Base-by-base conservation (phyloP, 1,140 invertebrate species). In the Drosophila pectinifera region DNA sequence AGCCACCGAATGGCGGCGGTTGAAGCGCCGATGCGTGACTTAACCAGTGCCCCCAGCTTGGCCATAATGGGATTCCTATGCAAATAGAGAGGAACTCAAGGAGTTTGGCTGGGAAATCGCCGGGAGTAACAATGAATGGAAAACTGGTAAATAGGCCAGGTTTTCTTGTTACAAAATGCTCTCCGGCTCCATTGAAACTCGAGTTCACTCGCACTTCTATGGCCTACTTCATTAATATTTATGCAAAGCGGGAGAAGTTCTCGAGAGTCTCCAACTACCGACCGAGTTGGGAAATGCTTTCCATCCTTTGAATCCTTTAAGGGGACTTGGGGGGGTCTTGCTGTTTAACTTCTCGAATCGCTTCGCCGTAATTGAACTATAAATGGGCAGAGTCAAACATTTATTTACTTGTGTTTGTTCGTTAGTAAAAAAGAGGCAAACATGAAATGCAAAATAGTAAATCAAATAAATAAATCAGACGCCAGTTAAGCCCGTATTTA, bases 181-280 rank as follows among this genome's bases (percentile, higher is more conserved):
- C 48, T 36, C 31, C 31, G 14, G 18, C 49, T 53, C 73, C 67
- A 83, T 83, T 81, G 82, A 46, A 46, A 65, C 79, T 68, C 65
- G 57, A 70, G 43, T 65, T 55, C 43, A 63, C 38, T 68, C 61
- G 70, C 75, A 79, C 83, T 86, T 83, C 65, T 88, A 88, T 83
- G 83, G 84, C 79, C 83, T 80, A 88, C 83, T 88, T 88, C 84
- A 88, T 88, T 88, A 88, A 88, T 88, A 88, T 88, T 88, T 88
- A 88, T 88, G 77, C 84, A 89, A 88, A 83, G 58, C 67, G 38
- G 48, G 39, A 39, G 46, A 56, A 57, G 42, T 70, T 72, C 59
- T 48, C 55, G 26, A 54, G 36, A 20, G 49, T 56, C 53, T 46
- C 28, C 48, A 24, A 31, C 48, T 49, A 20, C 5, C 48, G 28